A percentile compares a stretch with the other conserved stretches of the same genome.
phyloP scores from a whole-genome alignment of 2,797 vertebrate species.

The Danio kyathit region DNA sequence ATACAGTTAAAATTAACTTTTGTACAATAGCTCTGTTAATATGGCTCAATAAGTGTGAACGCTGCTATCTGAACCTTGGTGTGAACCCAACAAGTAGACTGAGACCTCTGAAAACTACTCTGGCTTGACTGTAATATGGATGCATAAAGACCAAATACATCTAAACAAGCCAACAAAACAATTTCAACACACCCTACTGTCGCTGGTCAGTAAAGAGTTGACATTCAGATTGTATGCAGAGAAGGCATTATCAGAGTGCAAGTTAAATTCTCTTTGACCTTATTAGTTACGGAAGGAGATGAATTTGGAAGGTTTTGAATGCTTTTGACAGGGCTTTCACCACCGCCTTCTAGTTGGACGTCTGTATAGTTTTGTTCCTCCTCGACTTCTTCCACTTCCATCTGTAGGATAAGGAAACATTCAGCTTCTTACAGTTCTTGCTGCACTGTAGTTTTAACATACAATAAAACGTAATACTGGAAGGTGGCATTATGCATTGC shows the following conservation, averaged over 20 bases:
- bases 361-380: slow-evolving; percentile 64
- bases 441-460: slow-evolving; percentile 53
- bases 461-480: slow-evolving; percentile 63
- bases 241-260: neutral
- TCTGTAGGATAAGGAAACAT: slow-evolving; percentile 63
- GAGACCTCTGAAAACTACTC: too few species aligned
- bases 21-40: too few species aligned
- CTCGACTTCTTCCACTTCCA: slow-evolving; percentile 72
- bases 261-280: slow-evolving; percentile 34
- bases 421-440: slow-evolving; percentile 13
- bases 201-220: neutral
- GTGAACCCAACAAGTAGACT: too few species aligned
- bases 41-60: too few species aligned
- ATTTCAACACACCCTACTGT: too few species aligned
- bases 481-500: slow-evolving; percentile 15
- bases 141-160: too few species aligned
- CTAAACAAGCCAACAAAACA: too few species aligned
- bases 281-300: slow-evolving; percentile 49
- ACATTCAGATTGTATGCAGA: neutral
- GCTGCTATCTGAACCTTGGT: too few species aligned
- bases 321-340: slow-evolving; percentile 51
- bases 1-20: too few species aligned
- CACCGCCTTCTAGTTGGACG: slow-evolving; percentile 33
- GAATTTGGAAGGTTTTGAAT: slow-evolving; percentile 52
- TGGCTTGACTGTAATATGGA: too few species aligned